A percentile compares a stretch with the other conserved stretches of the same genome.
Conservation (phyloP, 1,140 invertebrate species). For the Drosophila bocqueti region DNA sequence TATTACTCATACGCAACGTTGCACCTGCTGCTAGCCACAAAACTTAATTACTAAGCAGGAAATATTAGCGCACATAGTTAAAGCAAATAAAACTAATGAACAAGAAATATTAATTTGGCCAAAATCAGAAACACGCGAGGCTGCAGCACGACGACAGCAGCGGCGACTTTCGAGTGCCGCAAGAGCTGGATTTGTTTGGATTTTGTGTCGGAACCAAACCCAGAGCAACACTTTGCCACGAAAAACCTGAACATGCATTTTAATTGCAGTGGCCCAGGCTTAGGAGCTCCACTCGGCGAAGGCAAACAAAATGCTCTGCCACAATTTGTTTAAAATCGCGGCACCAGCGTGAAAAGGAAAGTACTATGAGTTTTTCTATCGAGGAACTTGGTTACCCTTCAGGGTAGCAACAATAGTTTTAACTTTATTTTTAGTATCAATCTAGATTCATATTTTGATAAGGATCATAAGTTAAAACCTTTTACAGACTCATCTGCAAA, state of each 20-base stretch:
- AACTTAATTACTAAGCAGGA: conserved; percentile 79
- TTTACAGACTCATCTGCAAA: background rate
- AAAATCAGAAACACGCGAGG: conserved; percentile 68
- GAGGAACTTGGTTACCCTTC: conserved; percentile 6
- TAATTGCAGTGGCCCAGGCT: conserved; percentile 66
- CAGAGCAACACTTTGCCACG: conserved; percentile 63
- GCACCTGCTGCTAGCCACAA: conserved; percentile 53
- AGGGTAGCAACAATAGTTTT: background rate
- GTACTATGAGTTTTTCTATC: background rate
- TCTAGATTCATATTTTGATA: background rate
- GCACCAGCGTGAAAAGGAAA: conserved; percentile 48
- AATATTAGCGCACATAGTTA: conserved; percentile 68
- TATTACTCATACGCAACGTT: conserved; percentile 73
- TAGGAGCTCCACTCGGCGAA: conserved; percentile 29
- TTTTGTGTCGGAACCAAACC: conserved; percentile 27
- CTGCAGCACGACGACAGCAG: conserved; percentile 36
- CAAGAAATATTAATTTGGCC: conserved; percentile 80
- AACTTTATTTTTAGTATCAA: background rate
- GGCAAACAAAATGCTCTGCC: conserved; percentile 70
- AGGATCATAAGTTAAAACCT: background rate
- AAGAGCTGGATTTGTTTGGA: conserved; percentile 17
- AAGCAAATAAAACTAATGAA: conserved; percentile 83
- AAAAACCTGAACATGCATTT: conserved; percentile 81
- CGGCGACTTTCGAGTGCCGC: conserved; percentile 71
- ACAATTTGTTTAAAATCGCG: conserved; percentile 66